Base-by-base conservation (phyloP, 2,888 invertebrate species). In the Leptinotarsa peninsularis region DNA sequence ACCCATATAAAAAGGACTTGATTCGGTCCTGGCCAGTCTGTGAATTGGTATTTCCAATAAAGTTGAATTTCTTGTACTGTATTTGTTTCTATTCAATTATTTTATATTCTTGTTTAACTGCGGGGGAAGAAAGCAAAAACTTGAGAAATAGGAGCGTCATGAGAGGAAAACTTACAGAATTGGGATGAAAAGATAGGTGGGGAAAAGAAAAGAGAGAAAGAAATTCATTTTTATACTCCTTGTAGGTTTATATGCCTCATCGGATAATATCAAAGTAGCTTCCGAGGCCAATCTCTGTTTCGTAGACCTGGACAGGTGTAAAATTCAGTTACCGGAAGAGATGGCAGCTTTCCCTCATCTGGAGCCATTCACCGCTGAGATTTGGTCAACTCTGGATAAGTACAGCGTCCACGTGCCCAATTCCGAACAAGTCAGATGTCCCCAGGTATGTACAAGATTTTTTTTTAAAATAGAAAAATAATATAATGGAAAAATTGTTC, bases 261-360 rank as follows among this genome's bases (percentile, higher is more conserved):
- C 90, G 66, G 91, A 91, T 80, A 92, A 91, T 82, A 90, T 93
- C 66, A 93, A 93, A 74, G 91, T 94, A 14, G 93, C 93, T 13
- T 93, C 93, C 1, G 93, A 97, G 90, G 97, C 97, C 14, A 96
- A 96, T 78, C 90, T 98, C 71, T 99, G 99, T 89, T 94, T 97
- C 86, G 96, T 99, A 71, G 98, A 99, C 89, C 95, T 99, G 81
- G 99, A 99, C 89, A 95, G 94, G 83, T 95, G 95, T 81, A 93
- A 93, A 83, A 94, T 98, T 82, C 98, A 98, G 88, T 90, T 97
- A 82, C 98, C 98, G 0, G 99, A 99, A 89, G 99, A 99, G 88
- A 90, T 98, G 83, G 98, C 98, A 0, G 91, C 93, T 77, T 97
- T 99, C 88, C 99, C 99, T 0, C 95, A 98, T 87, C 93, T 94